These are phyloP conservation scores for Phyllostomus discolor DNA, from an alignment of 2,113 vertebrate genomes.

Conservation along the genomic window DNA sequence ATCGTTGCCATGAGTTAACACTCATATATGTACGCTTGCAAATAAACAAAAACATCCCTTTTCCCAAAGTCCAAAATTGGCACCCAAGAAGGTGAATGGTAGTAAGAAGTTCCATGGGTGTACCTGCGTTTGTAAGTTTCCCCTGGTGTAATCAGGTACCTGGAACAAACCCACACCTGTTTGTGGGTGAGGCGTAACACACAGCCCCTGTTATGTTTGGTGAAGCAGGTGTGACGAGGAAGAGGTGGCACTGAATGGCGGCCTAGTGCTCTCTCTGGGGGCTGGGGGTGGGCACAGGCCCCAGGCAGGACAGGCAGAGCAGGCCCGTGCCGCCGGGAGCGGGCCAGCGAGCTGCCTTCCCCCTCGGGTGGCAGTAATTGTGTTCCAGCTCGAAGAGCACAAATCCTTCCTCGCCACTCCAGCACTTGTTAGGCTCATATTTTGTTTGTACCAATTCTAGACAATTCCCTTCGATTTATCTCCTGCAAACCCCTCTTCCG, in stretches of 20 bases:
- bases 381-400: neutral
- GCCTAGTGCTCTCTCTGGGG: neutral
- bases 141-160: neutral
- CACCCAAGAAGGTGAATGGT: neutral
- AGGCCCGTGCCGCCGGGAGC: neutral
- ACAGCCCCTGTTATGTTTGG: neutral
- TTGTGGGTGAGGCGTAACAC: neutral
- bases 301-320: neutral
- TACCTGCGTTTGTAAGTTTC: neutral
- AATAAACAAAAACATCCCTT: neutral
- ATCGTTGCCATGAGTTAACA: neutral
- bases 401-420: neutral
- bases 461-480: conserved; percentile 43
- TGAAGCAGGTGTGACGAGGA: neutral
- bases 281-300: neutral
- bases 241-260: neutral
- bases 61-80: neutral
- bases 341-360: neutral
- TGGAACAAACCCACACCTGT: neutral
- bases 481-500: neutral
- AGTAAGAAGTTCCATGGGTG: neutral
- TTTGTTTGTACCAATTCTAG: conserved; percentile 33
- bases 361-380: neutral
- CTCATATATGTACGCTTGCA: neutral
- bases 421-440: conserved; percentile 31